Conservation (phyloP, 1,140 invertebrate genomes). For the Ceratina calcarata region DNA sequence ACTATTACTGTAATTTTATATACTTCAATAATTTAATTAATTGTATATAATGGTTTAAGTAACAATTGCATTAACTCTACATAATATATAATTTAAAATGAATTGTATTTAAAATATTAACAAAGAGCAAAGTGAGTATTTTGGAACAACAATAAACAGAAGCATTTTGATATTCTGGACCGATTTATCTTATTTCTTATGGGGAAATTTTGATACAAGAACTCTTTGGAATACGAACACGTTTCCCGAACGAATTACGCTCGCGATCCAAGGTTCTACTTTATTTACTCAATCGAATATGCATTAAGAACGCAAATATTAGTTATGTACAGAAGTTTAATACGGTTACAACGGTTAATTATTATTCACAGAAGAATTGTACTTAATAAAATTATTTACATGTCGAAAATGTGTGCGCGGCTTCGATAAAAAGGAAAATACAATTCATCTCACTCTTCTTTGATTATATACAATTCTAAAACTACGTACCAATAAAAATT, state of each 20-base stretch:
- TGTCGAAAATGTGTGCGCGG: slow-evolving; percentile 45
- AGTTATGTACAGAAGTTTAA: slow-evolving; percentile 61
- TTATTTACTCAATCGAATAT: not conserved
- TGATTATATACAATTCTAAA: slow-evolving; percentile 45
- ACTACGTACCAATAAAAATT: slow-evolving; percentile 49
- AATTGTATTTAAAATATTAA: not conserved
- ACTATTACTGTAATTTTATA: not conserved
- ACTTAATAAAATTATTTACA: slow-evolving; percentile 63
- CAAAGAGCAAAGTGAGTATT: too few species aligned
- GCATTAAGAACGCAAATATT: slow-evolving; percentile 12
- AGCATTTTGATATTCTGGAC: not conserved
- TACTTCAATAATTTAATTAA: not conserved
- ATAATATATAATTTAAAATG: not conserved
- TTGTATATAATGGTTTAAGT: too few species aligned
- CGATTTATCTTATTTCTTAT: not conserved
- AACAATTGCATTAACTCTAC: not conserved
- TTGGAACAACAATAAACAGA: not conserved
- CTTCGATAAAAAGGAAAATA: slow-evolving; percentile 67
- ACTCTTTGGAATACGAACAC: too few species aligned
- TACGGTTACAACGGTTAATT: slow-evolving; percentile 42
- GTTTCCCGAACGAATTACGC: too few species aligned
- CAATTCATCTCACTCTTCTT: slow-evolving; percentile 58
- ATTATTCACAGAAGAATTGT: slow-evolving; percentile 43
- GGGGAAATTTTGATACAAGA: not conserved
- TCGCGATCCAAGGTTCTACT: too few species aligned